Conservation (phyloP, 2,888 invertebrate species). For the Caprella mutica region DNA sequence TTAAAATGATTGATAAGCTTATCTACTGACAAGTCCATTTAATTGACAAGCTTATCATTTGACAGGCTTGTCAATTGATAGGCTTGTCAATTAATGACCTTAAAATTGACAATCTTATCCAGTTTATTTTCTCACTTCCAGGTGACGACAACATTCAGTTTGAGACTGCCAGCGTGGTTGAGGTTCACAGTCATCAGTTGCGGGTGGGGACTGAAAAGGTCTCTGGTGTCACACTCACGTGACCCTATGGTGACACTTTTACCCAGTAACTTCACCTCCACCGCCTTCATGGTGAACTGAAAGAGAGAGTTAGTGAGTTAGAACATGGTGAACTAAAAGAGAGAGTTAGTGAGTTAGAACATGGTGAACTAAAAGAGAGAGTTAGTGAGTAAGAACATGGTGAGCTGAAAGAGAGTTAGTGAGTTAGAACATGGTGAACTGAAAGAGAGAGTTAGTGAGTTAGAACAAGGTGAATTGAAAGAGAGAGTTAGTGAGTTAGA, state of each 20-base stretch:
- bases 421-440: neutral
- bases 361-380: no score
- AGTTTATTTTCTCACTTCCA: conserved; percentile 50
- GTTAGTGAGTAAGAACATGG: no score
- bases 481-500: no score
- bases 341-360: no score
- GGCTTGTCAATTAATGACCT: no score
- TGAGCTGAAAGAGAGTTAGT: neutral
- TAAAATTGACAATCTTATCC: no score
- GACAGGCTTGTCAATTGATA: no score
- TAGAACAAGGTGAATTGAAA: neutral
- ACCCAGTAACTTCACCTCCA: conserved; percentile 38
- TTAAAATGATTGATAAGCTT: no score
- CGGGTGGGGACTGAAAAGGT: conserved; percentile 48
- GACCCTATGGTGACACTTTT: conserved; percentile 43
- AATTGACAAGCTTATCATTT: no score
- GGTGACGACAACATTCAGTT: conserved; percentile 47
- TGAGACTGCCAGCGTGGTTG: conserved; percentile 48
- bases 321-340: no score
- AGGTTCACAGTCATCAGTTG: conserved; percentile 50
- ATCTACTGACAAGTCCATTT: no score
- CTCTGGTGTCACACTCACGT: conserved; percentile 48
- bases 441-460: neutral
- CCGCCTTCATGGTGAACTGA: conserved; percentile 45
- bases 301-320: no score